These are phyloP conservation scores for Ennomos quercinarius DNA, from an alignment of 2,888 invertebrate species.

Conservation along the genomic window DNA sequence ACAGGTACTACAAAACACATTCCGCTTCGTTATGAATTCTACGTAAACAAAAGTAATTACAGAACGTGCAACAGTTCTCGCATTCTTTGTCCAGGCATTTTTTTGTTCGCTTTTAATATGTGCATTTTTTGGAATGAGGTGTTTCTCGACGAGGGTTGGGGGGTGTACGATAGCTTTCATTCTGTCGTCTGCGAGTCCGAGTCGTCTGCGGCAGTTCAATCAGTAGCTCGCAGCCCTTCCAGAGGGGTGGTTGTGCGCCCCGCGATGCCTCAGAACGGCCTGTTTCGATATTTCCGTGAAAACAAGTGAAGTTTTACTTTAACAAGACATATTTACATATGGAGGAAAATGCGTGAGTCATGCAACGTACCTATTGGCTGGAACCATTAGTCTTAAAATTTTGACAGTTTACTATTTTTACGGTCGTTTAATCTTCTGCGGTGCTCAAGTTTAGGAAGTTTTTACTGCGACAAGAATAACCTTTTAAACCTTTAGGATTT, in stretches of 20 bases:
- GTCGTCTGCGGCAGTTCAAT: slow-evolving; percentile 55
- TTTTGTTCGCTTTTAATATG: slow-evolving; percentile 71
- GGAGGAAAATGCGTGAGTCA: slow-evolving; percentile 55
- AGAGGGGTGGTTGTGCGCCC: slow-evolving; percentile 67
- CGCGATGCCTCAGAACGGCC: slow-evolving; percentile 58
- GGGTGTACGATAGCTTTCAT: slow-evolving; percentile 66
- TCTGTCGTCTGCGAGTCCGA: slow-evolving; percentile 57
- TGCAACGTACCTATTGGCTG: slow-evolving; percentile 51
- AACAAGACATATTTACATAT: slow-evolving; percentile 39
- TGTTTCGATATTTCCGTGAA: slow-evolving; percentile 51
- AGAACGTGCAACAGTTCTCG: slow-evolving; percentile 60
- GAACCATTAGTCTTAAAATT: slow-evolving; percentile 42
- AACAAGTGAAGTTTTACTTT: slow-evolving; percentile 66
- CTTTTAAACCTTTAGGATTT: slow-evolving; percentile 32
- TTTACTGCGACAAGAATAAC: slow-evolving; percentile 32
- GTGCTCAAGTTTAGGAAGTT: slow-evolving; percentile 29
- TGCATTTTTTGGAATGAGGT: slow-evolving; percentile 72
- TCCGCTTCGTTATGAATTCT: slow-evolving; percentile 53
- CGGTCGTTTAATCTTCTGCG: slow-evolving; percentile 14
- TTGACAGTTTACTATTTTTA: slow-evolving; percentile 4
- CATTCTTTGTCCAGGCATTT: slow-evolving; percentile 62
- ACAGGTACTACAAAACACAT: slow-evolving; percentile 56
- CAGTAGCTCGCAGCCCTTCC: slow-evolving; percentile 69
- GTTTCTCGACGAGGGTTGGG: slow-evolving; percentile 60
- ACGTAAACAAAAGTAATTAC: slow-evolving; percentile 62